These are phyloP conservation scores for Pachycephus smyrnensis DNA, from an alignment of 2,888 invertebrate species.

Conservation along the genomic window DNA sequence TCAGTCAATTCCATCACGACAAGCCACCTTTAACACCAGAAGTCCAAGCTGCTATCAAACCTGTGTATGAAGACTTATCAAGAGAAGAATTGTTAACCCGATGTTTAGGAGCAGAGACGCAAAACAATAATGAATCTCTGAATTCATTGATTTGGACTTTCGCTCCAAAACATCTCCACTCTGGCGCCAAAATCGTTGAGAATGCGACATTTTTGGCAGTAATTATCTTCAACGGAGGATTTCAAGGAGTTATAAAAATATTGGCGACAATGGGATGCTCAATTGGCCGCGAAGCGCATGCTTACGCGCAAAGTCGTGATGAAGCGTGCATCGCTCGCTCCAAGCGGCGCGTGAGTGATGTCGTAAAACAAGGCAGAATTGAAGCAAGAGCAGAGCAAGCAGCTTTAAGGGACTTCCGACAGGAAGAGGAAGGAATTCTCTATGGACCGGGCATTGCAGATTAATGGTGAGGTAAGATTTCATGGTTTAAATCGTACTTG, in stretches of 20 bases:
- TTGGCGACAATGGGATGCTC: not conserved
- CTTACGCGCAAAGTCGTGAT: not conserved
- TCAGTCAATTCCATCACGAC: not conserved
- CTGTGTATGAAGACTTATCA: not conserved
- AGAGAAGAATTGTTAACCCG: not conserved
- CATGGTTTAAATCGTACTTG: slow-evolving; percentile 6
- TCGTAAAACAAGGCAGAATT: not conserved
- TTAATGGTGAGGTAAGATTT: slow-evolving; percentile 14
- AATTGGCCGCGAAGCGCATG: not conserved
- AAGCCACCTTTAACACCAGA: not conserved
- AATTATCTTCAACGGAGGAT: not conserved
- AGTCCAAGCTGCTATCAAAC: not conserved
- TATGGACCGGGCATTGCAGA: slow-evolving; percentile 1
- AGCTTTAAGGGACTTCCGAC: not conserved
- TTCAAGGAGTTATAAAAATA: slow-evolving; percentile 4
- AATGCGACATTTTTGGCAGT: not conserved
- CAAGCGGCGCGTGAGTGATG: not conserved
- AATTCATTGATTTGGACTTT: not conserved
- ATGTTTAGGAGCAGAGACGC: not conserved
- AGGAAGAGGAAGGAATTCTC: not conserved
- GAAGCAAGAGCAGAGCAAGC: not conserved
- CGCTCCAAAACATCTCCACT: not conserved
- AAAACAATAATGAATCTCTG: not conserved
- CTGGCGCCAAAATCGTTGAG: not conserved
- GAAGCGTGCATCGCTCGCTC: not conserved